phyloP scores from a whole-genome alignment of 2,797 vertebrate genomes.

The Rhinophrynus dorsalis region DNA sequence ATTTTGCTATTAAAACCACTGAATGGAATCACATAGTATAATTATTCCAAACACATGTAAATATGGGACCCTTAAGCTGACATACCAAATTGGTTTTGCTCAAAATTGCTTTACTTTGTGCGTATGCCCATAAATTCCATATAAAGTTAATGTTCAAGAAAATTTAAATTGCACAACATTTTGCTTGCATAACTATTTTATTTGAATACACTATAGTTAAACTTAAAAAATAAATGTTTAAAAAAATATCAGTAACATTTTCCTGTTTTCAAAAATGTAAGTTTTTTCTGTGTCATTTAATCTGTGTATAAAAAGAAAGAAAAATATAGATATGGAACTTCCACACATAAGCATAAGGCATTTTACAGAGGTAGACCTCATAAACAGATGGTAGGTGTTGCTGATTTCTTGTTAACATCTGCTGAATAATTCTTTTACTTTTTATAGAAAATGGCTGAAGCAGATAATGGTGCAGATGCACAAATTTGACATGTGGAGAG shows the following conservation, averaged over 20 bases:
- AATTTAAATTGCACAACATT: too few relatives aligned
- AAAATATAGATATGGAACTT: neutral
- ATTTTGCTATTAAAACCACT: too few relatives aligned
- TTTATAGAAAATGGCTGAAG: neutral
- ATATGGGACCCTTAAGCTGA: too few relatives aligned
- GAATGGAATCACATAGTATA: too few relatives aligned
- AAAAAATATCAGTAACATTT: neutral
- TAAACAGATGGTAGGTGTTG: constrained; percentile 6
- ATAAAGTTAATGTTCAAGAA: too few relatives aligned
- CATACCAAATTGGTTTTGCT: too few relatives aligned
- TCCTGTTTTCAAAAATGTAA: neutral
- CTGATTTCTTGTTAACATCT: neutral
- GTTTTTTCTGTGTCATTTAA: neutral
- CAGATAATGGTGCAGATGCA: neutral
- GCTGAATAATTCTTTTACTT: neutral
- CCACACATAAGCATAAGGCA: neutral
- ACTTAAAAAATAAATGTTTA: too few relatives aligned
- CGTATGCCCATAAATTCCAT: too few relatives aligned
- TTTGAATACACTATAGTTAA: too few relatives aligned
- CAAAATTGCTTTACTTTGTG: too few relatives aligned
- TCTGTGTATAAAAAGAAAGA: neutral
- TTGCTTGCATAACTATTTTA: too few relatives aligned
- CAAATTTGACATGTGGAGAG: neutral
- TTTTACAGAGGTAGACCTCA: neutral
- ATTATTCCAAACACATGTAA: too few relatives aligned